Evolutionary conservation across 2,888 invertebrate species (phyloP).

Genomic region (Norana najaformis): DNA sequence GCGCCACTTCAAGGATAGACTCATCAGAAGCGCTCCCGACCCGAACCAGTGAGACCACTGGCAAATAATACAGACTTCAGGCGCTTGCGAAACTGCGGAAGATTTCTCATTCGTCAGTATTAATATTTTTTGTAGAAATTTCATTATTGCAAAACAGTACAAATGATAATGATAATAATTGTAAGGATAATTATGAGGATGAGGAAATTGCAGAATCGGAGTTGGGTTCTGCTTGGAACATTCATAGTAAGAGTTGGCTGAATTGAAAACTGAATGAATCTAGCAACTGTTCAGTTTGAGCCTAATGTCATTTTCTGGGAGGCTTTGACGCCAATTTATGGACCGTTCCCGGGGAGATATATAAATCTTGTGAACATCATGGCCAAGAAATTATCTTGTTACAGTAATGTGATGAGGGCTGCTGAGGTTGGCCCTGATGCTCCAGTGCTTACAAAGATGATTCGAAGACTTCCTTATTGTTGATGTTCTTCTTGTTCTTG

Average conservation of each 20-base stretch:
- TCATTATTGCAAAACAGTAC: too few relatives aligned
- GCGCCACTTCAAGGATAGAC: too few relatives aligned
- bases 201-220: too few relatives aligned
- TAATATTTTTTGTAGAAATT: too few relatives aligned
- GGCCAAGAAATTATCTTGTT: not conserved
- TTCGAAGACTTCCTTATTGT: not conserved
- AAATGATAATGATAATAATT: too few relatives aligned
- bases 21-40: too few relatives aligned
- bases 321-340: not conserved
- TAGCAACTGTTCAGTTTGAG: not conserved
- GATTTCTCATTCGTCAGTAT: too few relatives aligned
- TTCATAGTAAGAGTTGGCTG: not conserved
- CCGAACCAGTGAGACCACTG: too few relatives aligned
- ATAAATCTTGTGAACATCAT: slow-evolving; percentile 13
- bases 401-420: not conserved
- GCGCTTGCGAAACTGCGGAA: too few relatives aligned
- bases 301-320: not conserved
- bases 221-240: not conserved
- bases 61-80: too few relatives aligned
- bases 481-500: not conserved
- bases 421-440: not conserved
- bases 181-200: too few relatives aligned
- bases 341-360: not conserved
- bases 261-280: not conserved
- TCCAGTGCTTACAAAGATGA: not conserved